Base-by-base conservation (phyloP, 2,888 invertebrate genomes). In the Galeopsomyia nigrocyanea region DNA sequence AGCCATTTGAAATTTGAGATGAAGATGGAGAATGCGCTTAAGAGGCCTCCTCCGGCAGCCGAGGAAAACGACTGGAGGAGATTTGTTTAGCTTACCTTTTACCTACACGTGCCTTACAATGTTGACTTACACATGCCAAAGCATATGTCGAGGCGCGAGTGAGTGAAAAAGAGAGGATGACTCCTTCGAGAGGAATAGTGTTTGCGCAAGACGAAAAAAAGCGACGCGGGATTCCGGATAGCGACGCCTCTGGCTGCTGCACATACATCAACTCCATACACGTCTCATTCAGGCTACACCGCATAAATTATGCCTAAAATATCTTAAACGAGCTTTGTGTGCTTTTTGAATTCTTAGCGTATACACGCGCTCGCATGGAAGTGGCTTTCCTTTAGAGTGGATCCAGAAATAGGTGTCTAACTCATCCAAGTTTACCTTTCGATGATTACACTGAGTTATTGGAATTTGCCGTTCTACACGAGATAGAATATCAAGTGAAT, bases 51-150 rank as follows among this genome's bases (percentile, higher is more conserved):
- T 21, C n/a, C 49, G 17, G 14, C 61, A 49, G 10, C 16, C 31
- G 58, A 5, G 39, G 51, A 50, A 31, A 58, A 51, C n/a, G 10
- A 55, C 22, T 46, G 17, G 39, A 39, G 60, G 70, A 74, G 78
- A 78, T 80, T 81, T 84, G 79, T 82, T 80, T 82, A 81, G 81
- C 79, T 81, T 81, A 78, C 79, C 79, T 82, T 82, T 81, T 78
- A 79, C 80, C 81, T 79, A 82, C 79, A 77, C 80, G 78, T 76
- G 79, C 78, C 79, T 79, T 81, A 81, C 80, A 82, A 81, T 83
- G 79, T 84, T 82, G 82, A 80, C 81, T 79, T 81, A 80, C 80
- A 80, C 78, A 80, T 80, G 80, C 79, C 79, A 78, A 79, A 82
- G 80, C 77, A 81, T 80, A 78, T 80, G 81, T 78, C 77, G 61